Conservation (phyloP, 2,888 invertebrate species). For the Autographa pulchrina region DNA sequence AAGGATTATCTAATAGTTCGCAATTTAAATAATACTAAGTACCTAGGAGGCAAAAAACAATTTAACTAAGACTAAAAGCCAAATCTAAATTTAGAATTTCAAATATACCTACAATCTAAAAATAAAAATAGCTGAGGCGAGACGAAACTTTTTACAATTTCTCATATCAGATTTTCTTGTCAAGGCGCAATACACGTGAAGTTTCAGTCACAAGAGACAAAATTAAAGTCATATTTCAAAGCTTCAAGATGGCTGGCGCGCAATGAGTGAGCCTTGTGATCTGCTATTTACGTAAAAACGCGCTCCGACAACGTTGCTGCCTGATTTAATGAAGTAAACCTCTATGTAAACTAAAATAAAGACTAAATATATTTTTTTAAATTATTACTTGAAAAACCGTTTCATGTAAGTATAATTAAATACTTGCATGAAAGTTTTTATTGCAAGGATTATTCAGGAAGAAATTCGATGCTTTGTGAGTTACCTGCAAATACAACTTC, state of each 20-base stretch:
- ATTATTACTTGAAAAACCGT: too few relatives aligned
- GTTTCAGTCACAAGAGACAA: slow-evolving; percentile 66
- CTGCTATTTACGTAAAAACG: slow-evolving; percentile 49
- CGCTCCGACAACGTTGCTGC: slow-evolving; percentile 28
- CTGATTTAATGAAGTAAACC: slow-evolving; percentile 32
- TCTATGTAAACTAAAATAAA: neutral
- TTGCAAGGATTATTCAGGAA: too few relatives aligned
- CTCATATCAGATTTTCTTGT: slow-evolving; percentile 63
- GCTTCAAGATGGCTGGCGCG: slow-evolving; percentile 50
- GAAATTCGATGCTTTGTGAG: too few relatives aligned
- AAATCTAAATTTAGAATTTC: slow-evolving; percentile 32
- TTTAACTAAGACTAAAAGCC: slow-evolving; percentile 7
- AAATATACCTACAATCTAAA: slow-evolving; percentile 25
- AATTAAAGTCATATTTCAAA: slow-evolving; percentile 71
- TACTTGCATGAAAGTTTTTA: too few relatives aligned
- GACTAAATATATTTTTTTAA: too few relatives aligned
- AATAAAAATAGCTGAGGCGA: slow-evolving; percentile 12
- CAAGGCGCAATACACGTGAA: slow-evolving; percentile 57
- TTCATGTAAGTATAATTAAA: too few relatives aligned
- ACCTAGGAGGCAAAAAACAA: too few relatives aligned
- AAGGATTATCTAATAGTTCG: too few relatives aligned
- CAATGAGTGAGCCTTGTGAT: slow-evolving; percentile 40
- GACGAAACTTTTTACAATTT: slow-evolving; percentile 60
- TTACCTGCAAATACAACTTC: too few relatives aligned
- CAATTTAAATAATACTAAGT: too few relatives aligned